A percentile compares a stretch with the other conserved stretches of the same genome.
Evolutionary conservation across 2,113 vertebrate species (phyloP).

Genomic region (Eurypyga helias): DNA sequence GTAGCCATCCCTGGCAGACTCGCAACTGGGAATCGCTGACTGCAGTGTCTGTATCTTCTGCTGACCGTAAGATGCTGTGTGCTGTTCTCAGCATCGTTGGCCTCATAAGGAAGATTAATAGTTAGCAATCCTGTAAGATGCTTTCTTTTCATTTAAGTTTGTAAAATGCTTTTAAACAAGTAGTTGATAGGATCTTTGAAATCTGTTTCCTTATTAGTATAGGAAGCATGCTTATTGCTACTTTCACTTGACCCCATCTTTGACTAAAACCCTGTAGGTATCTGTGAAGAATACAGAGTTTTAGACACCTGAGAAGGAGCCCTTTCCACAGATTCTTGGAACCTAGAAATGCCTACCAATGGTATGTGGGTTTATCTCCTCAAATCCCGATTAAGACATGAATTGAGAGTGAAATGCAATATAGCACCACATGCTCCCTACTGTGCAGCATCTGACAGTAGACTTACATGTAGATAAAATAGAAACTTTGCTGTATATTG

Average conservation of each 20-base stretch:
- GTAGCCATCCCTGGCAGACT: background rate
- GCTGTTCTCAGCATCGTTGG: background rate
- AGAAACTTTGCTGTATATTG: background rate
- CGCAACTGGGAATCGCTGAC: background rate
- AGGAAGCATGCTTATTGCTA: background rate
- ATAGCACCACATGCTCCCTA: background rate
- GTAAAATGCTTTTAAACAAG: background rate
- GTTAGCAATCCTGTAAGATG: background rate
- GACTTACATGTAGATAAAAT: background rate
- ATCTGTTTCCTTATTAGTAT: background rate
- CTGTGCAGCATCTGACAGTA: background rate
- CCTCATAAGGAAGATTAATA: background rate
- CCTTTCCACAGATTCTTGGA: background rate
- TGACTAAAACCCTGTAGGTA: background rate
- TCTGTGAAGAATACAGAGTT: background rate
- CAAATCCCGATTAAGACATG: background rate
- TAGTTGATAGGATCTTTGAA: background rate
- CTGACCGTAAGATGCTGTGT: background rate
- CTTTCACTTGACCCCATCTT: background rate
- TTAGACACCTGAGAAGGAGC: background rate
- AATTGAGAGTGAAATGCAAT: background rate
- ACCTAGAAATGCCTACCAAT: background rate
- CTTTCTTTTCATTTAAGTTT: background rate
- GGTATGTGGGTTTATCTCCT: background rate
- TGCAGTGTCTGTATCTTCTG: background rate